Percentiles rank a stretch among this genome's conserved stretches.
Evolutionary conservation across 2,797 vertebrate genomes (phyloP).

Genomic region (Leptatherina wallacei): DNA sequence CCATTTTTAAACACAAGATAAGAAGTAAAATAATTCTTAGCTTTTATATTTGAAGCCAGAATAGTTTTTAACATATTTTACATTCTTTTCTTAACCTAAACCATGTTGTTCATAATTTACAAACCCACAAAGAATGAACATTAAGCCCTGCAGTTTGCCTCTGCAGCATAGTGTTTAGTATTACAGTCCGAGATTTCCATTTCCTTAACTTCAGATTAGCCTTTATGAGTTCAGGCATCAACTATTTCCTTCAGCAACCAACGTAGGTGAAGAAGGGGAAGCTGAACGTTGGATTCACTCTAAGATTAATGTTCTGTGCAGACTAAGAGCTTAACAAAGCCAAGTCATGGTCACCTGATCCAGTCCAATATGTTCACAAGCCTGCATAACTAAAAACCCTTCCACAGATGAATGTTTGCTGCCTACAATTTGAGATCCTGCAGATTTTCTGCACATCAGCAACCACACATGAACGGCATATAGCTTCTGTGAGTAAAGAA

Average conservation of each 20-base stretch:
- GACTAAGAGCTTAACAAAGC: background rate
- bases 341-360: background rate
- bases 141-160: background rate
- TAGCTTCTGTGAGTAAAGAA: background rate
- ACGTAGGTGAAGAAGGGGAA: background rate
- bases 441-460: background rate
- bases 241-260: background rate
- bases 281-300: background rate
- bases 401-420: background rate
- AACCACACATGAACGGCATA: background rate
- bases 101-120: background rate
- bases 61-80: background rate
- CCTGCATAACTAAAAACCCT: background rate
- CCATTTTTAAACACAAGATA: constrained; percentile 3
- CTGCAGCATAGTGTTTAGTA: background rate
- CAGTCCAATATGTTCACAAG: background rate
- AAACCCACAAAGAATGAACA: background rate
- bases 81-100: background rate
- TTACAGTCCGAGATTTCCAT: background rate
- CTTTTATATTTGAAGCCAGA: background rate
- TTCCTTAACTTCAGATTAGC: background rate
- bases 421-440: background rate
- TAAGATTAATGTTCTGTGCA: background rate
- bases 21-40: background rate
- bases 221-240: background rate